Percentiles rank a stretch among this genome's conserved stretches.
phyloP scores from a whole-genome alignment of 1,140 invertebrate genomes.

The Calliphora vicina region DNA sequence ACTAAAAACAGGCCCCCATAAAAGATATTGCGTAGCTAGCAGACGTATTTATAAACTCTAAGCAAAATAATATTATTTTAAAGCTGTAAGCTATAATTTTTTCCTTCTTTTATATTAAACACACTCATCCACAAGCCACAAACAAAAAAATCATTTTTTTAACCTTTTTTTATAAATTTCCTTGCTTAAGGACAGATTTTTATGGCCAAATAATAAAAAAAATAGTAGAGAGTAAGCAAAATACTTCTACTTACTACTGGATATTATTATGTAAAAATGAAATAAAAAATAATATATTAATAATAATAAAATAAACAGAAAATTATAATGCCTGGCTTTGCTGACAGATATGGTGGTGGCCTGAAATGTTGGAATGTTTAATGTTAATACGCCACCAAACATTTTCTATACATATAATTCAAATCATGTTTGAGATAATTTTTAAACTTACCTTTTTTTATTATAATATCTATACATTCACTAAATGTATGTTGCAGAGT shows the following conservation, averaged over 20 bases:
- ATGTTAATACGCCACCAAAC: background rate
- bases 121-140: background rate
- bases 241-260: background rate
- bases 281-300: background rate
- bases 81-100: no score
- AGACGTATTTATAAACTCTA: no score
- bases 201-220: background rate
- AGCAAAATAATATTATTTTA: no score
- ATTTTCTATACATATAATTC: background rate
- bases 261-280: background rate
- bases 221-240: background rate
- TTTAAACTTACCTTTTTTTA: background rate
- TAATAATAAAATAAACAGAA: background rate
- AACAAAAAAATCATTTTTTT: background rate
- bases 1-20: background rate
- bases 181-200: constrained; percentile 2
- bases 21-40: no score
- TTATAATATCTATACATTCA: no score
- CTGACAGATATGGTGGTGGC: no score
- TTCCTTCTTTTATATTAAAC: no score
- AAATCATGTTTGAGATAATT: no score
- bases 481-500: background rate
- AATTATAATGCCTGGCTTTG: background rate
- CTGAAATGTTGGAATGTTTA: no score
- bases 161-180: background rate